Evolutionary conservation across 2,888 invertebrate genomes (phyloP), one percentile per base, ranked within the genome.

Genomic region (Nemotelus nigrinus): DNA sequence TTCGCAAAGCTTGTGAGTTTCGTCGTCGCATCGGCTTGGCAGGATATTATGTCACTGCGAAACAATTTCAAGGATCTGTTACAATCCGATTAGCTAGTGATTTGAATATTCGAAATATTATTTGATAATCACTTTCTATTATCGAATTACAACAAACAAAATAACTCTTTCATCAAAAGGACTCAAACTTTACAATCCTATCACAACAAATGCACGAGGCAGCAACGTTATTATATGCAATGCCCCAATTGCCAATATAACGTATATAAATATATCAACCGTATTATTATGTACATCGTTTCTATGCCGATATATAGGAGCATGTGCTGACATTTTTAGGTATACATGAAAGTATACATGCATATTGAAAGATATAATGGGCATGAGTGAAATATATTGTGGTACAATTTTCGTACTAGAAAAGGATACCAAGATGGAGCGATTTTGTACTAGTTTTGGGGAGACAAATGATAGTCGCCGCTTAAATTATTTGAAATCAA

Each of bases 191-290:
- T 60, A 48, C 50, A 60, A 47, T 25, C 43, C 41, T 39, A 78
- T 78, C 78, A 78, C 78, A 78, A 78, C 78, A 78, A 78, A 78
- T 72, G 70, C 78, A 78, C 78, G 78, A 76, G 78, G 78, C 72
- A 64, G 65, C 67, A 67, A 72, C 60, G 41, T 75, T 76, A 63
- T 70, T 25, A 25, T 25, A 25, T 25, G 25, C 25, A 25, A 78
- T 78, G 76, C 78, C 70, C 78, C 60, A 74, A 45, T 76, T 76
- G 64, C 58, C 39, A 39, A 39, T 75, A 48, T 68, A 44, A 39
- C 45, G 3, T 68, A 47, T 47, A 47, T 41, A 25, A 25, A 25
- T 25, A 25, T 25, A 25, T 25, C 25, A 25, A 25, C 25, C 25
- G 25, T 25, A 25, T 25, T 25, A 25, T 25, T 25, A 25, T 25